Conservation (phyloP, 2,888 invertebrate species). For the Colletes collaris region DNA sequence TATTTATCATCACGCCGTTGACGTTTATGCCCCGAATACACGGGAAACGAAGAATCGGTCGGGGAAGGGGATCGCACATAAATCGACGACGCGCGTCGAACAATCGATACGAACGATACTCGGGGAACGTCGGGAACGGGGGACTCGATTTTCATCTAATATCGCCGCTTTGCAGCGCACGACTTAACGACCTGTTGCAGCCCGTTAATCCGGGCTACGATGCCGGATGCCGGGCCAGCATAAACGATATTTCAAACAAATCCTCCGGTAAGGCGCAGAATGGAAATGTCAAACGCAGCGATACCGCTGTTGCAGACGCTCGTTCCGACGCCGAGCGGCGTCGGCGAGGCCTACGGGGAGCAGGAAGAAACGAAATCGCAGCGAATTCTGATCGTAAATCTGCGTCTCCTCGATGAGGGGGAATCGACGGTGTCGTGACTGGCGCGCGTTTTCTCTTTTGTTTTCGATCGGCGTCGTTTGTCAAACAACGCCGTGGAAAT, state of each 20-base stretch:
- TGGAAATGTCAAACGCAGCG: constrained; percentile 75
- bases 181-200: constrained; percentile 69
- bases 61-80: constrained; percentile 18
- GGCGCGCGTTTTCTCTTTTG: constrained; percentile 50
- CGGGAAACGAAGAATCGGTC: constrained; percentile 27
- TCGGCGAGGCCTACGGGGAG: constrained; percentile 40
- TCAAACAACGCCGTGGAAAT: constrained; percentile 49
- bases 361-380: constrained; percentile 57
- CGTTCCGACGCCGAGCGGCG: constrained; percentile 19
- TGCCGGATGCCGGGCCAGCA: constrained; percentile 52
- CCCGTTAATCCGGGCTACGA: constrained; percentile 65
- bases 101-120: constrained; percentile 5
- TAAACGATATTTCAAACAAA: constrained; percentile 69
- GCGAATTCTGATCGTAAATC: constrained; percentile 56
- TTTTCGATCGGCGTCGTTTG: constrained; percentile 55
- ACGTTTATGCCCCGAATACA: constrained; percentile 49
- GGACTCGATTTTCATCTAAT: constrained; percentile 67
- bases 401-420: neutral
- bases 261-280: constrained; percentile 67
- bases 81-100: constrained; percentile 39
- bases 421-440: constrained; percentile 64
- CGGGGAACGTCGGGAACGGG: neutral
- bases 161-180: constrained; percentile 59
- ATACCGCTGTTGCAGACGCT: constrained; percentile 38
- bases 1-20: constrained; percentile 51